phyloP scores from a whole-genome alignment of 2,113 vertebrate species.

The Boulengeromyrus knoepffleri region DNA sequence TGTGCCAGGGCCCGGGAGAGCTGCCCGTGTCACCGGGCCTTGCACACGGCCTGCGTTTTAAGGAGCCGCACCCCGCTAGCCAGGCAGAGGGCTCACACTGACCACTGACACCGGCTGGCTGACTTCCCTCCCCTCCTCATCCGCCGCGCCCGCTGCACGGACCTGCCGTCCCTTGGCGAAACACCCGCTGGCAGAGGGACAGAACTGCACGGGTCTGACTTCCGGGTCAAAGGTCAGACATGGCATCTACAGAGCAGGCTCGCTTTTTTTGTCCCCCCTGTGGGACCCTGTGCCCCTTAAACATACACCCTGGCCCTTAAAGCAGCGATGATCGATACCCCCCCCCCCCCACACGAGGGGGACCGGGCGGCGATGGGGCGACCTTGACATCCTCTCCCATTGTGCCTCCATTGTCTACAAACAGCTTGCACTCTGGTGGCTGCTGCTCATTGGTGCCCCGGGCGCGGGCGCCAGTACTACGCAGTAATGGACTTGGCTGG shows the following conservation, averaged over 20 bases:
- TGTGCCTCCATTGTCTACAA: not conserved
- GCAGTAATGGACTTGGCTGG: conserved; percentile 38
- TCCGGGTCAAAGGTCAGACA: not conserved
- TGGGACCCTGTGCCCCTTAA: not conserved
- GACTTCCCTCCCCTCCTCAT: conserved; percentile 48
- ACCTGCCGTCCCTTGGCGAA: conserved; percentile 53
- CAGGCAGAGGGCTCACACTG: conserved; percentile 37
- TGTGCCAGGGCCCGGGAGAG: conserved; percentile 56
- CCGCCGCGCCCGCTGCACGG: conserved; percentile 44
- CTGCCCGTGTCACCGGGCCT: conserved; percentile 47
- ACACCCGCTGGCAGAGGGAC: conserved; percentile 56
- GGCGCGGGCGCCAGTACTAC: conserved; percentile 30
- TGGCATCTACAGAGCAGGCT: not conserved
- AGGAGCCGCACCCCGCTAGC: conserved; percentile 39
- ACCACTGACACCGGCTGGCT: conserved; percentile 60
- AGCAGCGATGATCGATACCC: not conserved
- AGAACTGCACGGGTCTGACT: conserved; percentile 47
- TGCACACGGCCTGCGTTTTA: conserved; percentile 31
- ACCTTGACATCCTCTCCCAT: not conserved
- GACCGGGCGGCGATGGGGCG: not conserved
- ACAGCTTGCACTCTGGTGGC: not conserved
- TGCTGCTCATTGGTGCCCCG: not conserved
- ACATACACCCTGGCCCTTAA: not conserved
- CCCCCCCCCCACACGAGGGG: not conserved
- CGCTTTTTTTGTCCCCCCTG: not conserved